These are phyloP conservation scores for Elachura formosa DNA, from an alignment of 2,113 vertebrate genomes.

Conservation along the genomic window DNA sequence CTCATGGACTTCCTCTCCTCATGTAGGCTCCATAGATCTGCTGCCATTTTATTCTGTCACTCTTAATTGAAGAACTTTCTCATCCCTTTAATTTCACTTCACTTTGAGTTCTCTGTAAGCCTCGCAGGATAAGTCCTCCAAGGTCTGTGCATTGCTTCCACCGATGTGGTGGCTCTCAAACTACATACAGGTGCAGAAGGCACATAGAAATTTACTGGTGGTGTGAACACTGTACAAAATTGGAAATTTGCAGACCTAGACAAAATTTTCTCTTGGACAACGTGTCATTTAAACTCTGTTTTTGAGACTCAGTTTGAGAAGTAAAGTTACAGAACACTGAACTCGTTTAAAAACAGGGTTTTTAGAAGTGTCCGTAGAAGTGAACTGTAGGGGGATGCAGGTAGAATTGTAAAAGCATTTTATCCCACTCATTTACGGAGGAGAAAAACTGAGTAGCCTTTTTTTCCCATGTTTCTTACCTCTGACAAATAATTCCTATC, in stretches of 20 bases:
- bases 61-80: neutral
- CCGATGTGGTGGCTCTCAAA: neutral
- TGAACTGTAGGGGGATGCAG: neutral
- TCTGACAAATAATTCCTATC: neutral
- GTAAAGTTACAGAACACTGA: neutral
- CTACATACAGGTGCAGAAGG: neutral
- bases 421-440: neutral
- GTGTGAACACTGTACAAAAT: neutral
- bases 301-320: neutral
- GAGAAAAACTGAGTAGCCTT: neutral
- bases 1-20: neutral
- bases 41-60: neutral
- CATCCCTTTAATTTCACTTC: neutral
- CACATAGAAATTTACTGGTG: neutral
- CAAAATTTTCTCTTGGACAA: neutral
- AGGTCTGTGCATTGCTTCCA: neutral
- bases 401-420: neutral
- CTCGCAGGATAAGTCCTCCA: fast-evolving
- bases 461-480: neutral
- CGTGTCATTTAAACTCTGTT: neutral
- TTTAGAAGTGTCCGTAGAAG: neutral
- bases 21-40: neutral
- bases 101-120: neutral
- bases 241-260: neutral
- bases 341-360: neutral